These are phyloP conservation scores for Neotoxoptera formosana DNA, from an alignment of 1,140 invertebrate species.

Conservation along the genomic window DNA sequence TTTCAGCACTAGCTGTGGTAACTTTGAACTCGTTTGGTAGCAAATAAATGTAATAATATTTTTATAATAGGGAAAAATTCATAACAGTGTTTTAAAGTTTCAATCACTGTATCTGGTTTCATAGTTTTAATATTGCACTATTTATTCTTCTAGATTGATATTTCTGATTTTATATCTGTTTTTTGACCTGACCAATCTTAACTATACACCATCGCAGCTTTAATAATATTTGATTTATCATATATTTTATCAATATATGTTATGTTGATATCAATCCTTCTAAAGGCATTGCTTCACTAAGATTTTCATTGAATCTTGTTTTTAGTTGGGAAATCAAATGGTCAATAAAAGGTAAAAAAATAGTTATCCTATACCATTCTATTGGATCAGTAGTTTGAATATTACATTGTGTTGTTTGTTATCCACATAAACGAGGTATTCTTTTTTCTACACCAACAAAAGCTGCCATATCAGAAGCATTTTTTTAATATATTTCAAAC, in stretches of 20 bases:
- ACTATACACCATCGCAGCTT: background rate
- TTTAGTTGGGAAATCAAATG: slow-evolving; percentile 19
- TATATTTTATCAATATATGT: slow-evolving; percentile 5
- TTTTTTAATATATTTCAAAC: slow-evolving; percentile 15
- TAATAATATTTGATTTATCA: background rate
- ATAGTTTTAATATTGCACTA: no score
- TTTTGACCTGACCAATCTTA: no score
- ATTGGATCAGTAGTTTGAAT: background rate
- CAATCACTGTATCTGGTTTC: no score
- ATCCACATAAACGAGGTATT: slow-evolving; percentile 20
- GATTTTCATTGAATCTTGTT: background rate
- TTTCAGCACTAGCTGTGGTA: no score
- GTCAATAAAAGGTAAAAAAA: slow-evolving; percentile 30
- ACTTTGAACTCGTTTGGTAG: no score
- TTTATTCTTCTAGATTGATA: no score
- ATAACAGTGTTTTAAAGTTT: no score
- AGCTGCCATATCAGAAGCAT: slow-evolving; percentile 2
- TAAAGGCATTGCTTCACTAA: slow-evolving; percentile 22
- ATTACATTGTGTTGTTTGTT: background rate
- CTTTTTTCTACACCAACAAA: background rate
- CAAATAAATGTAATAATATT: no score
- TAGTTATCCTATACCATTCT: slow-evolving; percentile 20
- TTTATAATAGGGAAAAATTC: no score
- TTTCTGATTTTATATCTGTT: no score
- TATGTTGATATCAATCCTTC: background rate